Evolutionary conservation across 2,797 vertebrate species (phyloP).

Genomic region (Eleutherodactylus coqui): DNA sequence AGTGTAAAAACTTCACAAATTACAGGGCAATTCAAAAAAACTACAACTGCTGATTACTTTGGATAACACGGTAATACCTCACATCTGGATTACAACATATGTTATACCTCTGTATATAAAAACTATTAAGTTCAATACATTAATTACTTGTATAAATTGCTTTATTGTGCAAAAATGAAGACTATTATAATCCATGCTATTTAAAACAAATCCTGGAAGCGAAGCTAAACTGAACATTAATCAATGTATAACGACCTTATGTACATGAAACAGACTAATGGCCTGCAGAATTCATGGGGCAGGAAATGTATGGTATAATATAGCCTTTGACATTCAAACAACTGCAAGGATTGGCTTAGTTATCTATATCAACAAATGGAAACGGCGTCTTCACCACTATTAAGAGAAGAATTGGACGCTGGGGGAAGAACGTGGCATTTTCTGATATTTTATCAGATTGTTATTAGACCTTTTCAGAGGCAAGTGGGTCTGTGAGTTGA

Average conservation of each 20-base stretch:
- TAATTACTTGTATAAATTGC: background rate
- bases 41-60: background rate
- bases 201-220: background rate
- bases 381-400: background rate
- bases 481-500: slow-evolving; percentile 20
- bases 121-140: background rate
- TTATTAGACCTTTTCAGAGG: slow-evolving; percentile 37
- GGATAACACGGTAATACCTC: background rate
- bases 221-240: slow-evolving; percentile 25
- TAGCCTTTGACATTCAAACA: slow-evolving; percentile 29
- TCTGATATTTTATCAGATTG: slow-evolving; percentile 48
- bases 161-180: background rate
- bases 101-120: background rate
- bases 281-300: background rate
- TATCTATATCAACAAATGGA: slow-evolving; percentile 32
- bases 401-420: slow-evolving; percentile 9
- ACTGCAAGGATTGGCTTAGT: slow-evolving; percentile 8
- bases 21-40: background rate
- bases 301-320: background rate
- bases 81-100: background rate
- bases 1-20: background rate
- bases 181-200: background rate
- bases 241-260: slow-evolving; percentile 59
- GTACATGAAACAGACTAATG: slow-evolving; percentile 48
- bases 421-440: slow-evolving; percentile 36